Base-by-base conservation (phyloP, 2,113 vertebrate species). In the Callorhinus ursinus region DNA sequence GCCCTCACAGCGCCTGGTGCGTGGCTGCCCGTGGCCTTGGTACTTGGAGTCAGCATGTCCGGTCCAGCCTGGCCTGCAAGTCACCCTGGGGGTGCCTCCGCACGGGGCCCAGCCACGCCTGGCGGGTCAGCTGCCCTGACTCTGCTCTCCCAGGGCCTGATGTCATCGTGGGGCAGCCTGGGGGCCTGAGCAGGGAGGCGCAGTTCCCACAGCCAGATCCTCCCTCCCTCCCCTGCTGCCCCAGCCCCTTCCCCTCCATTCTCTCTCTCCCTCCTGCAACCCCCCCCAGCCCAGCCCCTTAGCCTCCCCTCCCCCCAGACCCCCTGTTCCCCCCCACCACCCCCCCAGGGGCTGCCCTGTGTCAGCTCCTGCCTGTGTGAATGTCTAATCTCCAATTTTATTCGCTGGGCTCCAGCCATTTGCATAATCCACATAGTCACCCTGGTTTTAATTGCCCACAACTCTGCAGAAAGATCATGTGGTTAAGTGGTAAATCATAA, bases 401-500 rank as follows among this genome's bases (percentile, higher is more conserved):
- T 99, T 99, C 98, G 99, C 99, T 98, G 97, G 65, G 98, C 99
- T 99, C 99, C 98, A 98, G 97, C 98, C 96, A 99, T 99, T 99
- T 99, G 99, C 99, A 99, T 99, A 99, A 99, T 99, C 99, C 99
- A 98, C 99, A 99, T 99, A 99, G 99, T 99, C 99, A 99, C 99
- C 99, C 98, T 55, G 98, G 99, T 99, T 99, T 99, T 99, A 99
- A 99, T 99, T 99, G 99, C 99, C 99, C 99, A 98, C 99, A 99
- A 99, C 99, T 99, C 99, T 98, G 98, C 98, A 98, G 98, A 99
- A 99, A 99, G 99, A 99, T 99, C 99, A 99, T 99, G 99, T 99
- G 99, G 99, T 99, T 99, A 99, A 99, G 99, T 99, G 99, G 99
- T 99, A 99, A 99, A 99, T 99, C 99, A 99, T 99, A 99, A 99